These are phyloP conservation scores for Caenorhabditis brenneri DNA, from an alignment of 1,140 invertebrate species.

Conservation along the genomic window DNA sequence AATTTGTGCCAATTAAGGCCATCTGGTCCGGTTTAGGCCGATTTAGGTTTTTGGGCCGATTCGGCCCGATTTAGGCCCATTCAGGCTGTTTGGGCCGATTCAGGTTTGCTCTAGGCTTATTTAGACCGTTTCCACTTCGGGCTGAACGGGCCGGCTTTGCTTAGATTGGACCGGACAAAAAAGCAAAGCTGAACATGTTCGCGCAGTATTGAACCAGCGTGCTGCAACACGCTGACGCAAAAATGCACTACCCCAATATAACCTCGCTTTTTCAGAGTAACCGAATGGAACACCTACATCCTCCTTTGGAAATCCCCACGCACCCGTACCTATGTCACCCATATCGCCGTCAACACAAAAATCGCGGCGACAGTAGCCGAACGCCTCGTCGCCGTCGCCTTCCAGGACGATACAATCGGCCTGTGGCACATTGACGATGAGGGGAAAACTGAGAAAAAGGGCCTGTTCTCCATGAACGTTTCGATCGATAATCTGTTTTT, in stretches of 20 bases:
- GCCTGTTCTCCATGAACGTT: slow-evolving; percentile 74
- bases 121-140: no score
- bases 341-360: slow-evolving; percentile 92
- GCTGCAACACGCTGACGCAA: no score
- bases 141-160: no score
- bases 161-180: no score
- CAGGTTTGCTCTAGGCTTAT: no score
- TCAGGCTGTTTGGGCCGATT: no score
- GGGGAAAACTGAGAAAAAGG: slow-evolving; percentile 46
- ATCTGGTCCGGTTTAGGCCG: no score
- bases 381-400: slow-evolving; percentile 89
- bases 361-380: slow-evolving; percentile 77
- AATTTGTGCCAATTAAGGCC: no score
- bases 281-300: slow-evolving; percentile 94
- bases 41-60: no score
- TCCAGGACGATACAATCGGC: slow-evolving; percentile 79
- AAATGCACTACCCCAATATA: neutral
- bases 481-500: slow-evolving; percentile 94
- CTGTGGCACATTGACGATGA: slow-evolving; percentile 80
- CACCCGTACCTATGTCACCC: slow-evolving; percentile 85
- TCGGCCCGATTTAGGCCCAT: no score
- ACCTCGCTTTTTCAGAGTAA: slow-evolving; percentile 77
- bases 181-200: no score
- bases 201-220: no score
- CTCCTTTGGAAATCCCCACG: slow-evolving; percentile 89